Conservation (phyloP, 2,797 vertebrate species). For the Lutjanus argentimaculatus region DNA sequence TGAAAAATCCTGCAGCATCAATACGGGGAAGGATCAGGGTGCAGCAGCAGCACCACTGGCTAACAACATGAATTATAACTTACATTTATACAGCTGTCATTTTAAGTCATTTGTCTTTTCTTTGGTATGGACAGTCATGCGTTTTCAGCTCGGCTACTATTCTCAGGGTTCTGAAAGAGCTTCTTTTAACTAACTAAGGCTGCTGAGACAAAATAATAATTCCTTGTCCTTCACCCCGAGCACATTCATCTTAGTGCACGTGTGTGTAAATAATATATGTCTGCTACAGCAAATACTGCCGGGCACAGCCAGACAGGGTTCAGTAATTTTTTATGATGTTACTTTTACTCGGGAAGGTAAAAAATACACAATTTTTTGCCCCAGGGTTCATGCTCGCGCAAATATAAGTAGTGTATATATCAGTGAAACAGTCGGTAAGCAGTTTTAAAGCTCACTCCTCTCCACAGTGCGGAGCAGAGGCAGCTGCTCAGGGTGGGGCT, state of each 20-base stretch:
- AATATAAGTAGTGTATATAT: background rate
- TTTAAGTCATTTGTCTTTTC: background rate
- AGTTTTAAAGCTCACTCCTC: background rate
- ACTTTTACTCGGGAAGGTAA: conserved; percentile 7
- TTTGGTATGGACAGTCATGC: background rate
- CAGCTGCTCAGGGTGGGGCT: conserved; percentile 17
- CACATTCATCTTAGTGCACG: conserved; percentile 5
- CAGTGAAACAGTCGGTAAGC: background rate
- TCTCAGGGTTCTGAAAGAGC: background rate
- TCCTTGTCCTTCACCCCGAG: background rate
- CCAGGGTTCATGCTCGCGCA: background rate
- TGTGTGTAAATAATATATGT: conserved; percentile 45
- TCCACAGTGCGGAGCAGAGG: conserved; percentile 6
- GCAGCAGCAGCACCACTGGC: background rate
- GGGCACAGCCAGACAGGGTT: conserved; percentile 9
- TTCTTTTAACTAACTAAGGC: background rate
- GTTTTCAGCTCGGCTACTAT: background rate
- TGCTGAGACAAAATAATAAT: background rate
- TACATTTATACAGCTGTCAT: background rate
- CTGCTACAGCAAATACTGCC: conserved; percentile 6
- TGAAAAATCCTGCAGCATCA: conserved; percentile 13
- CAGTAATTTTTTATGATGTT: conserved; percentile 34
- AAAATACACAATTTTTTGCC: conserved; percentile 8
- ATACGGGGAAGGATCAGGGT: conserved; percentile 6
- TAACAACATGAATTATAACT: background rate